These are phyloP conservation scores for Hippopotamyrus pictus DNA, from an alignment of 2,797 vertebrate genomes.

Conservation along the genomic window DNA sequence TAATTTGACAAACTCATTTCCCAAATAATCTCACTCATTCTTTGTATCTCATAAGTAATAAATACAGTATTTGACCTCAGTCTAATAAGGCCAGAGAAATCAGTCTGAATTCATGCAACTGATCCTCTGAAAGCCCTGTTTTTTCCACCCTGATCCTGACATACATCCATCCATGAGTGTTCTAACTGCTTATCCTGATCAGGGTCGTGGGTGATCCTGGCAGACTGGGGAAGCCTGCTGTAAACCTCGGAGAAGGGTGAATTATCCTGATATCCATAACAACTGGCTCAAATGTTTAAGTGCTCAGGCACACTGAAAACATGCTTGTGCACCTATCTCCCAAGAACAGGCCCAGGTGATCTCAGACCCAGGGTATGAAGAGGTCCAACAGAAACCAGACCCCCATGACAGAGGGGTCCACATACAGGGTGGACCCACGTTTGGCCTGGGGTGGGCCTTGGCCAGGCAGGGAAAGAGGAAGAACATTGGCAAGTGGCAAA, in stretches of 20 bases:
- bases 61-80: not conserved
- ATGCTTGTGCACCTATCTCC: not conserved
- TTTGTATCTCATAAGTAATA: not conserved
- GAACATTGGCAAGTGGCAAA: constrained; percentile 23
- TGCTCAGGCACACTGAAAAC: not conserved
- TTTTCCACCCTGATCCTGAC: not conserved
- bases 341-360: not conserved
- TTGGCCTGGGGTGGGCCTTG: not conserved
- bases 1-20: not conserved
- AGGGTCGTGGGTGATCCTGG: not conserved
- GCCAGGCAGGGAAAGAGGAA: not conserved
- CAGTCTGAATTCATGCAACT: not conserved
- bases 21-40: not conserved
- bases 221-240: not conserved
- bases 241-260: not conserved
- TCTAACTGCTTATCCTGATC: not conserved
- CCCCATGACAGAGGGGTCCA: not conserved
- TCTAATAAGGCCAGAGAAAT: not conserved
- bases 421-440: not conserved
- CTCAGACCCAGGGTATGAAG: not conserved
- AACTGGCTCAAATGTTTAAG: not conserved
- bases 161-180: not conserved
- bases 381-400: not conserved
- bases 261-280: not conserved
- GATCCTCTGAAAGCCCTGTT: not conserved